Evolutionary conservation across 2,797 vertebrate species (phyloP).

Genomic region (Sebastolobus altivelis): DNA sequence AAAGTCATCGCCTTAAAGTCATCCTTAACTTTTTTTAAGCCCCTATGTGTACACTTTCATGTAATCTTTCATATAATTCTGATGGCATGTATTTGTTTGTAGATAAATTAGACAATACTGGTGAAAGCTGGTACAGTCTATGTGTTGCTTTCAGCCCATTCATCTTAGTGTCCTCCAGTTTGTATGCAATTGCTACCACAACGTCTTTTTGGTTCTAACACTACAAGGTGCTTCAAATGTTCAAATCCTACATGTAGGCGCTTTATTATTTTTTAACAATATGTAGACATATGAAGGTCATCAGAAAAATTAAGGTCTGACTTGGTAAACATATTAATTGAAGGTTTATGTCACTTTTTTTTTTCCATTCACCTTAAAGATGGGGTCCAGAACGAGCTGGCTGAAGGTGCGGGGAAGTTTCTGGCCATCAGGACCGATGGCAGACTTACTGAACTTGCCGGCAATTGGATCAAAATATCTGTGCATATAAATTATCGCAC

Average conservation of each 20-base stretch:
- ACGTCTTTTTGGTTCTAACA: not conserved
- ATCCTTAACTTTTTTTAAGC: not conserved
- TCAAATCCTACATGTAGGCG: not conserved
- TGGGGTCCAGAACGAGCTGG: slow-evolving; percentile 93
- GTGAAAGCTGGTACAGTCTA: not conserved
- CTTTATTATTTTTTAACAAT: not conserved
- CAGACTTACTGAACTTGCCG: slow-evolving; percentile 92
- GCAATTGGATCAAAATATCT: slow-evolving; percentile 92
- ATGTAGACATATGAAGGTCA: not conserved
- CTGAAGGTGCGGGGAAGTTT: slow-evolving; percentile 92
- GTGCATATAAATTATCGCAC: slow-evolving; percentile 14
- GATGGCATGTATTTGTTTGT: not conserved
- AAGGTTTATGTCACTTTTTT: not conserved
- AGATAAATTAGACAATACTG: not conserved
- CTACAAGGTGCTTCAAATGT: not conserved
- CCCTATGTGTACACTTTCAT: not conserved
- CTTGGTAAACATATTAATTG: not conserved
- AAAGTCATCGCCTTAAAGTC: not conserved
- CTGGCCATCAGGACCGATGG: slow-evolving; percentile 88
- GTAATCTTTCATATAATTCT: not conserved
- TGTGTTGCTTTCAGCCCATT: slow-evolving; percentile 2
- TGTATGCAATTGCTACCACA: not conserved
- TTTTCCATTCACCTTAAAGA: slow-evolving; percentile 88
- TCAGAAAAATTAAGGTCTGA: not conserved
- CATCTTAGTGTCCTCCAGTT: not conserved